Conservation (phyloP, 2,113 vertebrate species). For the Cyphomyrus plagiostoma region DNA sequence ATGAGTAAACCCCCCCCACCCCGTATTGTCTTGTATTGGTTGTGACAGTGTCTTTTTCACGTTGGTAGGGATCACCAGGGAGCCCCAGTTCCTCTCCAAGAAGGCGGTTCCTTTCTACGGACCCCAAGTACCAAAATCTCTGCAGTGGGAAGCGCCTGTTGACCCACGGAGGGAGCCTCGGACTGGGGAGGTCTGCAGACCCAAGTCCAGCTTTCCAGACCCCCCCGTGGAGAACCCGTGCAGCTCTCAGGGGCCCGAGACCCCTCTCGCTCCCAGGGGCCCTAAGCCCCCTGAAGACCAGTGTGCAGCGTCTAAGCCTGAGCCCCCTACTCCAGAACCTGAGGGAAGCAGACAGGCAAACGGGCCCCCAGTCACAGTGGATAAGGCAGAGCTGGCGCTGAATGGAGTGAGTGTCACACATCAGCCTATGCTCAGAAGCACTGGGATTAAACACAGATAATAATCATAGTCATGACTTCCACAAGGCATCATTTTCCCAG, state of each 20-base stretch:
- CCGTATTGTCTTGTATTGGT: too few relatives aligned
- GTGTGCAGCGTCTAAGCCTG: constrained; percentile 33
- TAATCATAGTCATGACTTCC: neutral
- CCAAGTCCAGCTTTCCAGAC: constrained; percentile 21
- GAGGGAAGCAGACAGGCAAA: constrained; percentile 12
- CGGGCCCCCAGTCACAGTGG: neutral
- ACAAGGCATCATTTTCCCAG: neutral
- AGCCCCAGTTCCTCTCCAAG: constrained; percentile 77
- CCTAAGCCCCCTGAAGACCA: constrained; percentile 37
- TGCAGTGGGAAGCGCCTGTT: constrained; percentile 58
- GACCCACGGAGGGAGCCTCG: neutral
- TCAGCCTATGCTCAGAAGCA: neutral
- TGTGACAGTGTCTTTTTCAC: neutral
- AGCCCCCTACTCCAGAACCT: neutral
- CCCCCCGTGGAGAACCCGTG: neutral
- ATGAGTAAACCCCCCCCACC: neutral
- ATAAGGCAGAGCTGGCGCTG: constrained; percentile 2
- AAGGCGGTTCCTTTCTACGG: constrained; percentile 61
- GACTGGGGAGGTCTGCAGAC: neutral
- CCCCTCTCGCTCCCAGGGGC: constrained; percentile 45
- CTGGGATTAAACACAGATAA: neutral
- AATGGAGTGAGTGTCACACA: constrained; percentile 32
- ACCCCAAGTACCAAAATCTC: constrained; percentile 64
- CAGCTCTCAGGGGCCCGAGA: constrained; percentile 27
- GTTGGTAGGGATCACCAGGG: constrained; percentile 64